phyloP scores from a whole-genome alignment of 2,888 invertebrate species.

The Linyphia triangularis region DNA sequence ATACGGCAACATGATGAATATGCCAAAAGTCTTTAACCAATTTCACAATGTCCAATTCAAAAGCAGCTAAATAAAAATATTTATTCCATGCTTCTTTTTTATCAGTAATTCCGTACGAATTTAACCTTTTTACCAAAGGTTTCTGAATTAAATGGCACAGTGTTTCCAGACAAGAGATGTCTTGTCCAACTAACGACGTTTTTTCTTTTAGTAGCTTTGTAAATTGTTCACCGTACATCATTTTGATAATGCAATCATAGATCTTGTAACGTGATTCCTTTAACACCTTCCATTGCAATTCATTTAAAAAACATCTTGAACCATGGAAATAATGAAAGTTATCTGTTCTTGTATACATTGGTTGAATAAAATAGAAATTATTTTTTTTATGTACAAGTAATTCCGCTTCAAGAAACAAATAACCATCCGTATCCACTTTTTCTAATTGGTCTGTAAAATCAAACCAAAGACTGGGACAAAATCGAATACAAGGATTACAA shows the following conservation, averaged over 20 bases:
- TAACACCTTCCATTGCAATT: background rate
- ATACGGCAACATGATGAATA: background rate
- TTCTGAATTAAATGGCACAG: background rate
- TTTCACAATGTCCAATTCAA: background rate
- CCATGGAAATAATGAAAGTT: background rate
- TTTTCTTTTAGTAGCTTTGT: background rate
- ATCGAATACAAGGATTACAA: background rate
- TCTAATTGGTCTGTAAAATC: background rate
- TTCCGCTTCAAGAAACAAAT: background rate
- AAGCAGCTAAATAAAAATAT: slow-evolving; percentile 7
- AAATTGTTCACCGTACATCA: background rate
- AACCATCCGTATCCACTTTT: no score
- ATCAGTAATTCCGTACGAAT: background rate
- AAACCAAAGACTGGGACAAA: slow-evolving; percentile 5
- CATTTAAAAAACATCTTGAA: slow-evolving; percentile 18
- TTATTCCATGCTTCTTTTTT: background rate
- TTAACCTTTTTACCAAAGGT: background rate
- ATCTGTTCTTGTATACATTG: background rate
- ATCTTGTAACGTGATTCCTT: background rate
- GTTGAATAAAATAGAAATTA: background rate
- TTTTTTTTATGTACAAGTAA: background rate
- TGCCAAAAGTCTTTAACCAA: background rate
- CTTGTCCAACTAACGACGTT: background rate
- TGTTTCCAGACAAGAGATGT: background rate
- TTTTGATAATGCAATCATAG: background rate